Percentiles rank a stretch among this genome's conserved stretches.
Evolutionary conservation across 2,113 vertebrate genomes (phyloP).

Genomic region (Apistogramma diplotaenia): DNA sequence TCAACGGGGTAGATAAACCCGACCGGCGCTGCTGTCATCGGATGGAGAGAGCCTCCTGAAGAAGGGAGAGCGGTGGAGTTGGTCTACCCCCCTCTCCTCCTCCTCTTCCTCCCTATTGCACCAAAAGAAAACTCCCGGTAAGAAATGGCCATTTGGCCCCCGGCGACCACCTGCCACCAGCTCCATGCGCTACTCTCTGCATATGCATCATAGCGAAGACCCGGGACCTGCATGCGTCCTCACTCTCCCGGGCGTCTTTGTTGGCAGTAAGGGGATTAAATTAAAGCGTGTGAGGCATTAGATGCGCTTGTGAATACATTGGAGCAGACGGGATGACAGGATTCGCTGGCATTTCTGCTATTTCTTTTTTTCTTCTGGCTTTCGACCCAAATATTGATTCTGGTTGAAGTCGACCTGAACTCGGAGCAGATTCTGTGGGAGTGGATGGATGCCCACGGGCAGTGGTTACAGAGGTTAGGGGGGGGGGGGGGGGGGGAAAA

Average conservation of each 20-base stretch:
- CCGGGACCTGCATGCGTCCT: slow-evolving; percentile 15
- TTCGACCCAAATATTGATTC: slow-evolving; percentile 18
- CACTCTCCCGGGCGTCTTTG: not conserved
- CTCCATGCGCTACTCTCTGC: not conserved
- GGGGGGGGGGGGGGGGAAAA: too few relatives aligned
- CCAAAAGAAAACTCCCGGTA: slow-evolving; percentile 77
- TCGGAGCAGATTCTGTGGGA: not conserved
- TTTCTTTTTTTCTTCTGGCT: not conserved
- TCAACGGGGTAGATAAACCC: not conserved
- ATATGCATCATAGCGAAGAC: slow-evolving; percentile 5
- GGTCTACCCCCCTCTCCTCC: slow-evolving; percentile 32
- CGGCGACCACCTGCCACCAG: slow-evolving; percentile 7
- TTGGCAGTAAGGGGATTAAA: not conserved
- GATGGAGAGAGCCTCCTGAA: slow-evolving; percentile 75
- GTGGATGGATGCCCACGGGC: not conserved
- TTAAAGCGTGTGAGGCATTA: not conserved
- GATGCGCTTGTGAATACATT: slow-evolving; percentile 2
- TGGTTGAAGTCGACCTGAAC: not conserved
- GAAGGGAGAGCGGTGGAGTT: slow-evolving; percentile 74
- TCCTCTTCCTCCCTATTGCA: slow-evolving; percentile 65
- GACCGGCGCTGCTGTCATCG: slow-evolving; percentile 50
- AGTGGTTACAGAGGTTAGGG: not conserved
- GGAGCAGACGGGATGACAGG: slow-evolving; percentile 2
- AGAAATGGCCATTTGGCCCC: slow-evolving; percentile 34
- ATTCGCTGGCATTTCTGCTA: not conserved